Evolutionary conservation across 2,888 invertebrate species (phyloP), one percentile per base, ranked within the genome.

Genomic region (Liposcelis brunnea): DNA sequence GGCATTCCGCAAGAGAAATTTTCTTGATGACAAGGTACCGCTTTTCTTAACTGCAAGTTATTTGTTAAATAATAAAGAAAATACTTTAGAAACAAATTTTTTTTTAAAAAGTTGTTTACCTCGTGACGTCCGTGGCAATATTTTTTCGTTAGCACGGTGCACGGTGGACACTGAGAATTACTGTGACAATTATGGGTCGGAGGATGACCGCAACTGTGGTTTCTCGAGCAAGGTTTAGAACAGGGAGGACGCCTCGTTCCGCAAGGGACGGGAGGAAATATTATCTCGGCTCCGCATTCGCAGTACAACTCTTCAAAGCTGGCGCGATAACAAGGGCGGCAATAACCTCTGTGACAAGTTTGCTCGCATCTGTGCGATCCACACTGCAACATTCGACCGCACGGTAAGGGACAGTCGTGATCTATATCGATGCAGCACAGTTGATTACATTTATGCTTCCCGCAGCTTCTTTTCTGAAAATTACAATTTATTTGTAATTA

Each of bases 231-330:
- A 0, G 79, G 77, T 14, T 75, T 71, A 37, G 66, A 65, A 66
- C 97, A 97, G 2, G 70, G 63, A 0, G 95, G 95, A 2, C 80
- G 79, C 49, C 77, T 76, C 0, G 89, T 82, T 14, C 95, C 95
- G 62, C 97, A 97, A 0, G 86, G 77, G 43, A 97, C 77, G 0
- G 97, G 97, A 2, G 97, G 95, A 60, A 80, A 80, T 45, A 85
- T 64, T 26, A 91, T 84, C 52, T 80, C 76, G 0, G 75, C 70
- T 6, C 95, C 94, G 62, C 97, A 97, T 59, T 82, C 82, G 61
- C 97, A 97, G 15, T 75, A 74, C 43, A 95, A 66, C 65, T 97
- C 95, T 44, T 87, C 84, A 65, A 93, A 93, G 75, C 83, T 78
- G 55, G 81, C 76, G 54, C 78, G 70, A 53, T 78, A 74, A 61